phyloP scores from a whole-genome alignment of 2,797 vertebrate species.

The Rhadinocentrus ornatus region DNA sequence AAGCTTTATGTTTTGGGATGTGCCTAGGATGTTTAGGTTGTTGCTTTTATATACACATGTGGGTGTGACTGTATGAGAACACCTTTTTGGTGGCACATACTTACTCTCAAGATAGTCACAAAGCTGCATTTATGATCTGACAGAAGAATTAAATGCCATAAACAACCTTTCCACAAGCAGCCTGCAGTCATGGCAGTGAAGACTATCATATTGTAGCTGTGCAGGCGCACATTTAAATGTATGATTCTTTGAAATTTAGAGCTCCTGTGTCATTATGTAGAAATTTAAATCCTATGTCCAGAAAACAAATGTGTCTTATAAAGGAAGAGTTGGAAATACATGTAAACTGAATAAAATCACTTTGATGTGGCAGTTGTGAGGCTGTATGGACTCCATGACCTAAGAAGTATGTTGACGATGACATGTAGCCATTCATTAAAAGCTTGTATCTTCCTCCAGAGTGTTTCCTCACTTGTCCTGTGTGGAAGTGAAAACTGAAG shows the following conservation, averaged over 20 bases:
- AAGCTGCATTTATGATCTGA: constrained; percentile 78
- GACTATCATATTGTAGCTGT: constrained; percentile 11
- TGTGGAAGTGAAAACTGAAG: constrained; percentile 31
- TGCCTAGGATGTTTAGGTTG: constrained; percentile 42
- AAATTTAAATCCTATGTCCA: constrained; percentile 30
- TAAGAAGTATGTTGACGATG: constrained; percentile 20
- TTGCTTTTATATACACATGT: constrained; percentile 49
- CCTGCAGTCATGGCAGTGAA: constrained; percentile 48
- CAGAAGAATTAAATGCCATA: constrained; percentile 71
- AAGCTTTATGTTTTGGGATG: constrained; percentile 32
- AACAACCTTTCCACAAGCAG: constrained; percentile 62
- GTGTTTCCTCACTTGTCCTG: constrained; percentile 31
- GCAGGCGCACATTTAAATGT: constrained; percentile 13
- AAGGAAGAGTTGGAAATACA: constrained; percentile 27
- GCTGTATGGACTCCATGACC: not conserved
- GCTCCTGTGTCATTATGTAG: not conserved
- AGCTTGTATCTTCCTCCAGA: constrained; percentile 22
- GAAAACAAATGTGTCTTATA: constrained; percentile 22
- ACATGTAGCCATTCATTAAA: constrained; percentile 39
- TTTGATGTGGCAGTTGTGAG: constrained; percentile 28
- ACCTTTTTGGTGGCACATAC: constrained; percentile 56
- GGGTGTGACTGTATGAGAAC: constrained; percentile 60
- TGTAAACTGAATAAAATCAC: constrained; percentile 21
- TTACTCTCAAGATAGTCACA: constrained; percentile 70
- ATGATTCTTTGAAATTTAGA: constrained; percentile 21